Evolutionary conservation across 1,140 invertebrate species (phyloP).

Genomic region (Heliconius nattereri): DNA sequence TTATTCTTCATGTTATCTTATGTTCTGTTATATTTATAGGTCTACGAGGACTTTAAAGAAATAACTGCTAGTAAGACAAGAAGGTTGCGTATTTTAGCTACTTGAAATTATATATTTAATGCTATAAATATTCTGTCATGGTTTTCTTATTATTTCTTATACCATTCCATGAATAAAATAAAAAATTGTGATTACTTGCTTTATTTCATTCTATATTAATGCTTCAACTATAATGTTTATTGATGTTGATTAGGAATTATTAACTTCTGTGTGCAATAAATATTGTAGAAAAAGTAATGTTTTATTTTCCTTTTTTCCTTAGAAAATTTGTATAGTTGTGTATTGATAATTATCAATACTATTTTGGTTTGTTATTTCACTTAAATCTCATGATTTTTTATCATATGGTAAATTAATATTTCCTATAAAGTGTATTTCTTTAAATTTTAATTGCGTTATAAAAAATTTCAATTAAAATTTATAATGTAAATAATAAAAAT

Average conservation of each 20-base stretch:
- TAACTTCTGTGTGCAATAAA: conserved; percentile 26
- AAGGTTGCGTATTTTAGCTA: background rate
- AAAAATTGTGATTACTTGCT: conserved; percentile 34
- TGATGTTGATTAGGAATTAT: conserved; percentile 9
- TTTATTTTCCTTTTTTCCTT: background rate
- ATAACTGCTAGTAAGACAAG: background rate
- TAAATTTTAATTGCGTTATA: no score
- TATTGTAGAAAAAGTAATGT: conserved; percentile 4
- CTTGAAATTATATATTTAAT: background rate
- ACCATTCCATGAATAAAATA: conserved; percentile 39
- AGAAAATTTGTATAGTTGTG: no score
- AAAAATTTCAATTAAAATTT: no score
- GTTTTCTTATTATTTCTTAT: conserved; percentile 12
- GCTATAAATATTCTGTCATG: background rate
- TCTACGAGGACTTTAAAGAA: conserved; percentile 3
- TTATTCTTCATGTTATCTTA: background rate
- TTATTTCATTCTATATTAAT: conserved; percentile 17
- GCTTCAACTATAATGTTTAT: conserved; percentile 13
- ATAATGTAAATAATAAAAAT: no score
- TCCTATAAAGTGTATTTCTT: no score
- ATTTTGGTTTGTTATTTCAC: no score
- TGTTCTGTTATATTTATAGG: background rate
- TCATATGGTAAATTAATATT: background rate
- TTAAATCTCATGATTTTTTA: no score
- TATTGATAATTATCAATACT: no score